Base-by-base conservation (phyloP, 2,888 invertebrate genomes). In the Ormyrus nitidulus region DNA sequence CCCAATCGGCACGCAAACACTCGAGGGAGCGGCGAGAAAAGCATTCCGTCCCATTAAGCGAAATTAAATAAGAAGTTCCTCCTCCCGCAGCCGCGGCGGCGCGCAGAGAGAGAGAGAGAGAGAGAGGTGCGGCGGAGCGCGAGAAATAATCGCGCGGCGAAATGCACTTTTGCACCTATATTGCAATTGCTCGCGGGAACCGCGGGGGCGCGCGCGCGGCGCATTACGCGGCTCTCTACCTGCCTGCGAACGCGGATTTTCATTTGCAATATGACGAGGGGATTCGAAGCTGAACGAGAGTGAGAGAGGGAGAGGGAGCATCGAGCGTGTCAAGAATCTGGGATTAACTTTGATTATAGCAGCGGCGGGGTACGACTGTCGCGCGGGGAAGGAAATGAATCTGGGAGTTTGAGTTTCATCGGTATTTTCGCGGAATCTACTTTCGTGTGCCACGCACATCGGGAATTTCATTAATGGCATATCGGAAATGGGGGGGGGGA, bases 281-380 rank as follows among this genome's bases (percentile, higher is more conserved):
- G 19, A 69, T 54, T 68, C 59, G 19, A 19, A 19, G 2, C 19
- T 19, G 19, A 19, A 2, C 19, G 19, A 19, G 19, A 19, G 19
- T 11, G 59, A 0, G n/a, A 53, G 51, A 72, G 11, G n/a, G 11
- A 0, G 9, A 46, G 9, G 2, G 13, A 5, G 66, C 11, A 1
- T 48, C 19, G 46, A 53, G 74, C 75, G 75, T 76, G 78, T 75
- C 72, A 59, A 76, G 75, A 76, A 81, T 78, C 74, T 49, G 10
- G 19, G 62, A 78, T 78, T 78, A 75, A 78, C 68, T 81, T 74
- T 78, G 72, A 81, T 78, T 73, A 77, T 73, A 56, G 62, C 19
- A 19, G 19, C 66, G 13, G 13, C 44, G 56, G 49, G 56, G 65
- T 58, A 48, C n/a, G 68, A 79, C 34, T 64, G 51, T 46, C 48